Conservation (phyloP, 1,140 invertebrate genomes). For the Aphis craccivora region DNA sequence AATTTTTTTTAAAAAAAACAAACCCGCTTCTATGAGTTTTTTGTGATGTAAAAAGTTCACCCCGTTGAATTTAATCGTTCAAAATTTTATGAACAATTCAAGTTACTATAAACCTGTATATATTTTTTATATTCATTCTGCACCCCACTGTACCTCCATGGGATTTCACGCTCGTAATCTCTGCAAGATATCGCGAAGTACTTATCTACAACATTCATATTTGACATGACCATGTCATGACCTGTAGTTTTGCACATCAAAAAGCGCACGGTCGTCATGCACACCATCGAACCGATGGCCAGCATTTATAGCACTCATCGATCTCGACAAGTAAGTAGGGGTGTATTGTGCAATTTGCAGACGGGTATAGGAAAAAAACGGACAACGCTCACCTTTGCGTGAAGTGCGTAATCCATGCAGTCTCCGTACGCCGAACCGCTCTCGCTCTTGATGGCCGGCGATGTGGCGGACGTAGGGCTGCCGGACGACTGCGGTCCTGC, state of each 20-base stretch:
- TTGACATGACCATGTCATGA: too few relatives aligned
- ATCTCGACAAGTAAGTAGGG: too few relatives aligned
- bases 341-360: too few relatives aligned
- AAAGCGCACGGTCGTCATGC: too few relatives aligned
- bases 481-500: conserved; percentile 29
- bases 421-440: conserved; percentile 53
- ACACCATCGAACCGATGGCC: too few relatives aligned
- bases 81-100: background rate
- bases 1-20: background rate
- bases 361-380: too few relatives aligned
- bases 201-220: too few relatives aligned
- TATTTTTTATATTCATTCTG: background rate
- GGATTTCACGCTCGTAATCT: background rate
- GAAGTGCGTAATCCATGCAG: conserved; percentile 52
- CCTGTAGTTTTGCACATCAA: too few relatives aligned
- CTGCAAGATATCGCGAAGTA: background rate
- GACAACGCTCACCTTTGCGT: conserved; percentile 30
- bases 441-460: conserved; percentile 52
- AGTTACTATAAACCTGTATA: background rate
- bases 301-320: too few relatives aligned
- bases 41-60: too few relatives aligned
- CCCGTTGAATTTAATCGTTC: background rate
- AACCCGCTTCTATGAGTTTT: too few relatives aligned
- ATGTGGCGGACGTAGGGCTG: conserved; percentile 7
- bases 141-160: too few relatives aligned